A percentile compares a stretch with the other conserved stretches of the same genome.
Conservation (phyloP, 2,797 vertebrate species). For the Craterocephalus amniculus region DNA sequence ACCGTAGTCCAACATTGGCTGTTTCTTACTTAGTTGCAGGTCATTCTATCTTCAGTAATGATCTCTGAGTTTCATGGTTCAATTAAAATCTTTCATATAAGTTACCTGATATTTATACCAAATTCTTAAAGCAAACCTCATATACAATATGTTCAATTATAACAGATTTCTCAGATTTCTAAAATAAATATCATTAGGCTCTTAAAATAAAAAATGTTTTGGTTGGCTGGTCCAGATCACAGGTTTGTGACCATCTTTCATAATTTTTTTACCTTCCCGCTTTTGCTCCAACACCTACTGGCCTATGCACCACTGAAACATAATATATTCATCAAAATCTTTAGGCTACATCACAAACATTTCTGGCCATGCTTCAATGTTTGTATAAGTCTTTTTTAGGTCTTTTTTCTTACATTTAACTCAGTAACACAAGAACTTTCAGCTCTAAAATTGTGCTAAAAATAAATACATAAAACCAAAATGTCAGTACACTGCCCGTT, state of each 20-base stretch:
- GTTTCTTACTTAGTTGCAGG: not conserved
- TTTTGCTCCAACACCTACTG: slow-evolving; percentile 4
- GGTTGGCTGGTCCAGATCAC: slow-evolving; percentile 2
- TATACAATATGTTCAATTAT: too few relatives aligned
- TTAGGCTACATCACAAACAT: too few relatives aligned
- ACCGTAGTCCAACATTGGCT: not conserved
- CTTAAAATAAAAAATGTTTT: not conserved
- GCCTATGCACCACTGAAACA: slow-evolving; percentile 2
- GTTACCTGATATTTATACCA: not conserved
- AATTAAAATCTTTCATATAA: not conserved
- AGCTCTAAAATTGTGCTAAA: not conserved
- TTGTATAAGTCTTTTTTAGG: not conserved
- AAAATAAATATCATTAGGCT: too few relatives aligned
- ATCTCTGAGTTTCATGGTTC: not conserved
- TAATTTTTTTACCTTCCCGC: slow-evolving; percentile 2
- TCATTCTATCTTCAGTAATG: not conserved
- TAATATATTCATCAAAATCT: not conserved
- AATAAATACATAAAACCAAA: slow-evolving; percentile 12
- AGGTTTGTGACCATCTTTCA: slow-evolving; percentile 3
- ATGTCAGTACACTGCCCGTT: slow-evolving; percentile 12
- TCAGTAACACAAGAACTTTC: not conserved
- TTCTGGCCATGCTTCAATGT: not conserved
- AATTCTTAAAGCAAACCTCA: not conserved
- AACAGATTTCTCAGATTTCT: too few relatives aligned
- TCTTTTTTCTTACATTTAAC: slow-evolving; percentile 5